A percentile compares a stretch with the other conserved stretches of the same genome.
Conservation (phyloP, 2,888 invertebrate species). For the Biston stratarius region DNA sequence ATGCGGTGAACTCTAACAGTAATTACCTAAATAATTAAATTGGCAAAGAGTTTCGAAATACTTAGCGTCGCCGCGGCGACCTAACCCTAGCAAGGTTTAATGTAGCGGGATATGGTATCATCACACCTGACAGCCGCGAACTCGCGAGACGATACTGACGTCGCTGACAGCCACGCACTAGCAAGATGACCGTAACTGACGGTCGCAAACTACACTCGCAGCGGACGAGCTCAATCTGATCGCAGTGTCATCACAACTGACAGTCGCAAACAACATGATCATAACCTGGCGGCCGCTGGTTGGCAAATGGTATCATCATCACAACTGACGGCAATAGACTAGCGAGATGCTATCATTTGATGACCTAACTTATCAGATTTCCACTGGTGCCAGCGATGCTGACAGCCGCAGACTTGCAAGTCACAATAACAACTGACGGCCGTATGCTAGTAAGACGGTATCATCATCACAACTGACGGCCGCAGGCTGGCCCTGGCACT, state of each 20-base stretch:
- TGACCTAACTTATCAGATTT: not conserved
- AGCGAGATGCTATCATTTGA: not conserved
- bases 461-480: conserved; percentile 50
- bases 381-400: not conserved
- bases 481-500: conserved; percentile 52
- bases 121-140: conserved; percentile 85
- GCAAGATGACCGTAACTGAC: not conserved
- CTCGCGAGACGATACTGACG: not conserved
- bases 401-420: not conserved
- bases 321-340: not conserved
- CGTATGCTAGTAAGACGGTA: not conserved
- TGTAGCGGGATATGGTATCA: conserved; percentile 93
- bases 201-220: not conserved
- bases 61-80: conserved; percentile 83
- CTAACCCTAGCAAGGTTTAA: conserved; percentile 82
- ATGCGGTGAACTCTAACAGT: conserved; percentile 84
- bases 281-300: not conserved
- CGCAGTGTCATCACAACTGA: not conserved
- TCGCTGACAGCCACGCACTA: not conserved
- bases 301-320: not conserved
- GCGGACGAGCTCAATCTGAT: not conserved
- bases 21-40: conserved; percentile 86
- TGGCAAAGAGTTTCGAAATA: conserved; percentile 87
- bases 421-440: not conserved
- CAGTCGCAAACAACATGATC: too few relatives aligned